A percentile compares a stretch with the other conserved stretches of the same genome.
Conservation (phyloP, 2,888 invertebrate species). For the Merodon equestris region DNA sequence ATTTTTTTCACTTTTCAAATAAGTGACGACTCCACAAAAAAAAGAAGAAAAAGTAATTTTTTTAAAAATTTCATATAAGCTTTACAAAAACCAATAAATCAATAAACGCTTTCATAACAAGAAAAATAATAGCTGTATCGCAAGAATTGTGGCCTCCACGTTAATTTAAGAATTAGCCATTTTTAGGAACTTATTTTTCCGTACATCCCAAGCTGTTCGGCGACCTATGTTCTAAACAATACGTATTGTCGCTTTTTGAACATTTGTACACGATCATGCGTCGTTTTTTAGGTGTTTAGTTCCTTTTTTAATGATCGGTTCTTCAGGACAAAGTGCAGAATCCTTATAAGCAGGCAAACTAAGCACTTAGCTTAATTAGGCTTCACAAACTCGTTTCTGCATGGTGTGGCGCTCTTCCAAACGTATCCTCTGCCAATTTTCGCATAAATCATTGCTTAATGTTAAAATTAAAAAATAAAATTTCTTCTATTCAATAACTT, state of each 20-base stretch:
- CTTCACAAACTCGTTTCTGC: neutral
- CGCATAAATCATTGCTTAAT: constrained; percentile 31
- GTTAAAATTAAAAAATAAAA: too few species aligned
- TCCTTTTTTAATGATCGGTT: neutral
- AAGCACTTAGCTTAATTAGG: too few species aligned
- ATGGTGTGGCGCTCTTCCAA: constrained; percentile 3
- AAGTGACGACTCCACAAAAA: too few species aligned
- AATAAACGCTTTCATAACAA: too few species aligned
- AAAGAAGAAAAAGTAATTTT: too few species aligned
- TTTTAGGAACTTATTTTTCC: constrained; percentile 5
- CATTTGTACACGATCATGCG: neutral
- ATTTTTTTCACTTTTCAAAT: too few species aligned
- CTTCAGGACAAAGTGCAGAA: too few species aligned
- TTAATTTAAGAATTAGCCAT: constrained; percentile 1
- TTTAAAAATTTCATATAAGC: too few species aligned
- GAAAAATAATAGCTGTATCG: constrained; percentile 4
- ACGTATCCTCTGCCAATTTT: constrained; percentile 19
- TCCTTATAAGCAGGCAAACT: too few species aligned
- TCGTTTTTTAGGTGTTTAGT: too few species aligned
- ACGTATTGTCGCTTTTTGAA: neutral
- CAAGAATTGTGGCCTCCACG: neutral
- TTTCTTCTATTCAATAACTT: neutral
- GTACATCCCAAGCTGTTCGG: constrained; percentile 6
- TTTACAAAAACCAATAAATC: too few species aligned
- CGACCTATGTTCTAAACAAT: neutral